Base-by-base conservation (phyloP, 2,113 vertebrate species). In the Acanthisitta chloris region DNA sequence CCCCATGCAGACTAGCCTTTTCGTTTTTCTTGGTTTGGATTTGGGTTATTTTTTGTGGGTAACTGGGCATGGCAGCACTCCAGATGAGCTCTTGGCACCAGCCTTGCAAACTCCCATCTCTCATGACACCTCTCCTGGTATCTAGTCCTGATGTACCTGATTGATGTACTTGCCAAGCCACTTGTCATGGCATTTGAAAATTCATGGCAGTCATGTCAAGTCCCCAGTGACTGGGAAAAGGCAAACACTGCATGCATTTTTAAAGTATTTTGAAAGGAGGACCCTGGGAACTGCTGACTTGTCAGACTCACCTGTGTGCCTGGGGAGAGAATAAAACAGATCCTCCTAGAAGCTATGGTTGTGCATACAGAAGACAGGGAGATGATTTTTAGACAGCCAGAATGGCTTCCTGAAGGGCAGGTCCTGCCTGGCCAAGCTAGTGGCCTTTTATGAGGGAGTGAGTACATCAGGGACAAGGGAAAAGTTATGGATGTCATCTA, bases 201-300 rank as follows among this genome's bases (percentile, higher is more conserved):
- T 6, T 46, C 33, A 9, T 59, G 19, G 13, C 8, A 52, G 23
- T 51, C 33, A 11, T 21, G 17, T 24, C 12, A 33, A 55, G 33
- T 62, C 54, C 12, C 28, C 2, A 8, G 19, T 38, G 8, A 67
- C 12, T 55, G 10, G 33, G 33, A 34, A 77, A 76, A 57, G 6
- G 19, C 24, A 73, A 61, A 34, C 0, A 36, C 10, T 59, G 14
- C 8, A 14, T 24, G 8, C 6, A 20, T 20, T 64, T 64, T 26
- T 33, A 33, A 26, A 57, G 48, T 42, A 6, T 15, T 14, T 49
- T 42, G 49, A 64, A 72, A 48, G 6, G 14, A 48, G 12, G 18
- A 19, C 6, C 6, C 12, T 59, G 45, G 19, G 12, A 85, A 13
- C 11, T 17, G 28, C 29, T 0, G 0, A 40, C 10, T 9, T 45